Percentiles rank a stretch among this genome's conserved stretches.
Evolutionary conservation across 2,797 vertebrate species (phyloP).

Genomic region (Takifugu rubripes): DNA sequence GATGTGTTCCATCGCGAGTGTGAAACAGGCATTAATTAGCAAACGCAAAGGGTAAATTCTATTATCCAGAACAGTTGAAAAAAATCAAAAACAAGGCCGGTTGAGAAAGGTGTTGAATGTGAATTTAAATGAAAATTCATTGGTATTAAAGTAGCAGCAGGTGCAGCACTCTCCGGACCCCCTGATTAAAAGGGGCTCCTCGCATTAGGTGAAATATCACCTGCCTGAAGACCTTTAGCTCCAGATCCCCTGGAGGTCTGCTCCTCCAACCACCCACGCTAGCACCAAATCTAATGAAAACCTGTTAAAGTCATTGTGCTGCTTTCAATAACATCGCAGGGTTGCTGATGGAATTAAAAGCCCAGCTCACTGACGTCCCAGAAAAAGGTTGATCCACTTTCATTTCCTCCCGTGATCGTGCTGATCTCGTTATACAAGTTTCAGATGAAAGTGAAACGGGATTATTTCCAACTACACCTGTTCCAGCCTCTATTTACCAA

Average conservation of each 20-base stretch:
- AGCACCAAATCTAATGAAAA: constrained; percentile 16
- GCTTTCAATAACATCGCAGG: neutral
- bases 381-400: neutral
- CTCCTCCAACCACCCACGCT: constrained; percentile 10
- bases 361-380: neutral
- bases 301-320: constrained; percentile 10
- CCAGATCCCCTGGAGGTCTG: constrained; percentile 16
- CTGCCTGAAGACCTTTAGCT: constrained; percentile 29
- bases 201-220: constrained; percentile 31
- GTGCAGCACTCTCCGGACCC: constrained; percentile 21
- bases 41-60: constrained; percentile 10
- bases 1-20: constrained; percentile 17
- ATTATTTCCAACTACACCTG: too few relatives aligned
- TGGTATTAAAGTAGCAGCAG: constrained; percentile 40
- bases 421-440: too few relatives aligned
- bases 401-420: neutral
- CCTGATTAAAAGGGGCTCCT: constrained; percentile 21
- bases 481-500: too few relatives aligned
- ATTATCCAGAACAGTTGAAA: neutral
- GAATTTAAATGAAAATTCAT: constrained; percentile 41
- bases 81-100: constrained; percentile 5
- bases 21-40: constrained; percentile 20
- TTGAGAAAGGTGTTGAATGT: constrained; percentile 18
- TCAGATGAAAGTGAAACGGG: too few relatives aligned
- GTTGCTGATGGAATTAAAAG: neutral